A percentile compares a stretch with the other conserved stretches of the same genome.
phyloP scores from a whole-genome alignment of 1,140 invertebrate species.

The Eueides isabella region DNA sequence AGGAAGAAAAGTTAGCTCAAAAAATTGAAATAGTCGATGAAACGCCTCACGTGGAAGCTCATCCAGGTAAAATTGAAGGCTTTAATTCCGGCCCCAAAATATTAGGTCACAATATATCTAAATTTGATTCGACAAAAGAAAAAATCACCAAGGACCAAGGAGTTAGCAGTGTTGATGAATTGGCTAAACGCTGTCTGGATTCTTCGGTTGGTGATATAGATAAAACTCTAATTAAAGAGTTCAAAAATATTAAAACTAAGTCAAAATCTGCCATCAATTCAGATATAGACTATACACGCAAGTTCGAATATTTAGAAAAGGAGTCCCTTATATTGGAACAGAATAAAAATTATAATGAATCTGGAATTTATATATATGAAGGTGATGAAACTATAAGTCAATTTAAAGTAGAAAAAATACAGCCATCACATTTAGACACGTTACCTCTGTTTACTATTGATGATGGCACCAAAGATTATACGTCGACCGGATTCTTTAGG shows the following conservation, averaged over 20 bases:
- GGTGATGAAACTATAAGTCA: not conserved
- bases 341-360: not conserved
- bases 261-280: not conserved
- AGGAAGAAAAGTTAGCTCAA: slow-evolving; percentile 50
- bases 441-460: slow-evolving; percentile 24
- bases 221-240: slow-evolving; percentile 51
- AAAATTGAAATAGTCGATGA: slow-evolving; percentile 60
- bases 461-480: slow-evolving; percentile 20
- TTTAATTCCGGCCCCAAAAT: slow-evolving; percentile 47
- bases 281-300: slow-evolving; percentile 3
- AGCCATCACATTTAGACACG: slow-evolving; percentile 30
- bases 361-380: slow-evolving; percentile 3
- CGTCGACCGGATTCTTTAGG: slow-evolving; percentile 14
- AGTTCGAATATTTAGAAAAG: not conserved
- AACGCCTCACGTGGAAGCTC: slow-evolving; percentile 48
- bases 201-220: slow-evolving; percentile 47
- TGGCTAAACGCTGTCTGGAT: slow-evolving; percentile 53
- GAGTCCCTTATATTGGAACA: not conserved
- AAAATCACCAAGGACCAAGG: not conserved
- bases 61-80: slow-evolving; percentile 43
- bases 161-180: slow-evolving; percentile 40
- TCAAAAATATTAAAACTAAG: slow-evolving; percentile 43
- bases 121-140: slow-evolving; percentile 10
- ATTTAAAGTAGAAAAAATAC: slow-evolving; percentile 21
- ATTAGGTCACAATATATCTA: slow-evolving; percentile 33